phyloP scores from a whole-genome alignment of 2,797 vertebrate species.

The Sciurus carolinensis region DNA sequence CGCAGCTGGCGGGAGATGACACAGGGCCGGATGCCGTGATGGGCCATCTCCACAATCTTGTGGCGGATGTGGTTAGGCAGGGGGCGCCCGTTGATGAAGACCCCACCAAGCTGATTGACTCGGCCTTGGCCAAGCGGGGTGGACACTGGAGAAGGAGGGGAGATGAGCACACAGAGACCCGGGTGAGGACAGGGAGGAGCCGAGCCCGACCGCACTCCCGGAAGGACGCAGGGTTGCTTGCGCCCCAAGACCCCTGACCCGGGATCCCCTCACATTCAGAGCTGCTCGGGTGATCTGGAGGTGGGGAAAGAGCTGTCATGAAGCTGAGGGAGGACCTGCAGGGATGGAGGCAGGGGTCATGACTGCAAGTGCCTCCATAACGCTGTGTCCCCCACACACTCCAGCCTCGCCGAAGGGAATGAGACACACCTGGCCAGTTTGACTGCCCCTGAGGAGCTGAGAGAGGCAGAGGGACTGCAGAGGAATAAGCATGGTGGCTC shows the following conservation, averaged over 20 bases:
- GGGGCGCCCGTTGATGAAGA: constrained; percentile 98
- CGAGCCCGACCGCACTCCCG: neutral
- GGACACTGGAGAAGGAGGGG: constrained; percentile 91
- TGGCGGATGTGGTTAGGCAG: constrained; percentile 99
- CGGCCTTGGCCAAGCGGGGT: constrained; percentile 98
- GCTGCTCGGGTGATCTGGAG: neutral
- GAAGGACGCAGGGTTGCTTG: neutral
- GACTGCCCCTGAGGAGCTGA: neutral
- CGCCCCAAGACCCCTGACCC: neutral
- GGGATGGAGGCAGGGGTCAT: neutral
- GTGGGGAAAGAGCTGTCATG: neutral
- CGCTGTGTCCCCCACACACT: neutral
- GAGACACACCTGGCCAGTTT: neutral
- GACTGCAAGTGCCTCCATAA: neutral
- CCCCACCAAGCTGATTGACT: constrained; percentile 98
- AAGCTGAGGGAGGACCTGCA: neutral
- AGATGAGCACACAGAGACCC: neutral
- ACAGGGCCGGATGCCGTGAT: constrained; percentile 98
- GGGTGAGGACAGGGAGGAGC: neutral
- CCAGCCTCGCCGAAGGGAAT: fast-evolving
- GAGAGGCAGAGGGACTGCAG: neutral
- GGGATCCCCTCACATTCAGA: neutral
- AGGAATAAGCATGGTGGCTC: neutral
- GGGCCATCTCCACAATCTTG: constrained; percentile 99
- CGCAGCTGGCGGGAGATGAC: constrained; percentile 98